These are phyloP conservation scores for Bucco capensis DNA, from an alignment of 2,113 vertebrate genomes.

Conservation along the genomic window DNA sequence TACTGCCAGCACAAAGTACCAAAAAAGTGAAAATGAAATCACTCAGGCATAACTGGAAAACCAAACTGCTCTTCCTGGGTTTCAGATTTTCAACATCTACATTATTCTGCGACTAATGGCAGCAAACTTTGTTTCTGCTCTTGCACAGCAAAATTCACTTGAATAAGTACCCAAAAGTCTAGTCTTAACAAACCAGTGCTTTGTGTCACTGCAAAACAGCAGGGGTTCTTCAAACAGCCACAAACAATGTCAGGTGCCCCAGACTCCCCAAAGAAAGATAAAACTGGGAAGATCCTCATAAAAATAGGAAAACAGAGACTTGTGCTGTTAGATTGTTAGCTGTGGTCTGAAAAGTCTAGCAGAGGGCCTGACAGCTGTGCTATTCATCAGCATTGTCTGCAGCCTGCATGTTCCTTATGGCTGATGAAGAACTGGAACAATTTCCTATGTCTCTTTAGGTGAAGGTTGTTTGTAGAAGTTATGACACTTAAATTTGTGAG, in stretches of 20 bases:
- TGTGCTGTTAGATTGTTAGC: background rate
- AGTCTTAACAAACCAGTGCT: background rate
- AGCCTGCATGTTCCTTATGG: background rate
- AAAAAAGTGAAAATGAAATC: background rate
- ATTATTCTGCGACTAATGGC: background rate
- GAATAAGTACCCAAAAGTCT: background rate
- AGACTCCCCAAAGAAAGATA: background rate
- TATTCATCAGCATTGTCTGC: background rate
- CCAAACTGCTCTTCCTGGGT: background rate
- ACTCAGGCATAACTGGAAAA: background rate
- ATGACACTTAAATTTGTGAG: background rate
- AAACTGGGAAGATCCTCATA: background rate
- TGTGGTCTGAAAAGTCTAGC: background rate
- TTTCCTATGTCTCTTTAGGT: background rate
- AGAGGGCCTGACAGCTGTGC: background rate
- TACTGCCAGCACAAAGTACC: background rate
- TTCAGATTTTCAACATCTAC: background rate
- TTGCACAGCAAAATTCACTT: background rate
- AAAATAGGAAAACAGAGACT: background rate
- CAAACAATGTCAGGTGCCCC: background rate
- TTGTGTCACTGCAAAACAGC: background rate
- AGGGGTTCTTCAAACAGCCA: background rate
- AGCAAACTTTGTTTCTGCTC: background rate
- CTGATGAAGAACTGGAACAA: background rate
- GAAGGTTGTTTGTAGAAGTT: background rate